A percentile compares a stretch with the other conserved stretches of the same genome.
phyloP scores from a whole-genome alignment of 2,113 vertebrate species.

The Cyanoramphus novaezelandiae region DNA sequence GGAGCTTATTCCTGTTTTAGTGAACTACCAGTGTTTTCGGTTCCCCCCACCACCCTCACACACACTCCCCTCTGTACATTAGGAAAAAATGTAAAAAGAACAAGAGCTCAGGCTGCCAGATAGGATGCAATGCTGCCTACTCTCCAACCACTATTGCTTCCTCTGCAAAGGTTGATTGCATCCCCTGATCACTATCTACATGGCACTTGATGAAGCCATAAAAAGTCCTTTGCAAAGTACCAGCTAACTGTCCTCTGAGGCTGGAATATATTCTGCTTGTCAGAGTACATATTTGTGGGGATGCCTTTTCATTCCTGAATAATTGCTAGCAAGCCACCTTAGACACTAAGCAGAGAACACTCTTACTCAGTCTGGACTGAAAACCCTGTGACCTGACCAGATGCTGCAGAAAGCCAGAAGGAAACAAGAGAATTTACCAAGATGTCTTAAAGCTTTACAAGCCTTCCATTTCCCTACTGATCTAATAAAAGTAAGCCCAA shows the following conservation, averaged over 20 bases:
- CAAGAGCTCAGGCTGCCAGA: neutral
- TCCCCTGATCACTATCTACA: neutral
- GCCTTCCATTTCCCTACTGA: neutral
- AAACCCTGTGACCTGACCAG: neutral
- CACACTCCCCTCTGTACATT: neutral
- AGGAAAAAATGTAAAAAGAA: neutral
- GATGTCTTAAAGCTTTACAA: neutral
- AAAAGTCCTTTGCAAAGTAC: neutral
- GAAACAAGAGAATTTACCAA: neutral
- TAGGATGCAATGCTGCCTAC: neutral
- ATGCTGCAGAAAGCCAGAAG: neutral
- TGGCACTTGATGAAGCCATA: neutral
- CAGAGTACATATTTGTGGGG: neutral
- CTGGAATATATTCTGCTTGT: neutral
- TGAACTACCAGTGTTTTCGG: neutral
- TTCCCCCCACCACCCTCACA: fast-evolving
- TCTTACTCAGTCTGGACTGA: neutral
- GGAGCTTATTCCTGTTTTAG: neutral
- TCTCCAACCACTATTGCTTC: neutral
- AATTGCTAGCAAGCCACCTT: neutral
- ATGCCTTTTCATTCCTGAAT: neutral
- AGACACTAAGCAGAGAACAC: neutral
- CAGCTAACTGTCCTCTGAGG: neutral
- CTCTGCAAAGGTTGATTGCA: neutral
- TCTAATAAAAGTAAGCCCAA: neutral